Conservation (phyloP, 2,888 invertebrate genomes). For the Aricia artaxerxes region DNA sequence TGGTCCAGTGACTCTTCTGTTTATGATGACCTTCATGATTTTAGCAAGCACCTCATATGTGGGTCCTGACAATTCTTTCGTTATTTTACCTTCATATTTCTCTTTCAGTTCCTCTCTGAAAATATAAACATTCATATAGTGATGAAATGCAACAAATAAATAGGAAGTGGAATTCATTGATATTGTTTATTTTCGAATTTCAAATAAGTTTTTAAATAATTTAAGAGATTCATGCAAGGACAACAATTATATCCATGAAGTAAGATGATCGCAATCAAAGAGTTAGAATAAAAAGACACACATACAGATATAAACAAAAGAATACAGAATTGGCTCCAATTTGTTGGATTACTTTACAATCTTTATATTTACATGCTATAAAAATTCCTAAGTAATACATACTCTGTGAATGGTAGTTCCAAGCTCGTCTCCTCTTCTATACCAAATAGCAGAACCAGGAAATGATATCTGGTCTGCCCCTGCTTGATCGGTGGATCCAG, state of each 20-base stretch:
- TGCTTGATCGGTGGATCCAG: slow-evolving; percentile 99
- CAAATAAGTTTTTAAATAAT: too few relatives aligned
- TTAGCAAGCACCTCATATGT: slow-evolving; percentile 97
- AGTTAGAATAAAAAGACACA: too few relatives aligned
- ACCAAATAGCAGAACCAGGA: slow-evolving; percentile 94
- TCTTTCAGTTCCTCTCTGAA: slow-evolving; percentile 92
- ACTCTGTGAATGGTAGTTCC: slow-evolving; percentile 95
- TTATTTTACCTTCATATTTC: slow-evolving; percentile 95
- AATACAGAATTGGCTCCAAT: too few relatives aligned
- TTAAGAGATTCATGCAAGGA: too few relatives aligned
- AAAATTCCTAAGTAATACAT: slow-evolving; percentile 58
- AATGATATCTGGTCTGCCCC: slow-evolving; percentile 99
- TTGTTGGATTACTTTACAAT: too few relatives aligned
- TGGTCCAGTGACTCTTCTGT: slow-evolving; percentile 96
- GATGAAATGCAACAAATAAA: too few relatives aligned
- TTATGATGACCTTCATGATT: slow-evolving; percentile 97
- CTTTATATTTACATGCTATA: neutral
- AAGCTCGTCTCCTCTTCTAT: slow-evolving; percentile 96
- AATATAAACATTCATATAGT: slow-evolving; percentile 38
- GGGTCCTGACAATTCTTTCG: slow-evolving; percentile 94
- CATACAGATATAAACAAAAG: too few relatives aligned
- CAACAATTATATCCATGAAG: too few relatives aligned
- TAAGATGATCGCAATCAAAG: too few relatives aligned
- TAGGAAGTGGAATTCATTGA: too few relatives aligned
- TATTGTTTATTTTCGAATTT: too few relatives aligned